Evolutionary conservation across 2,797 vertebrate species (phyloP), one percentile per base, ranked within the genome.

Genomic region (Amazona finschi): DNA sequence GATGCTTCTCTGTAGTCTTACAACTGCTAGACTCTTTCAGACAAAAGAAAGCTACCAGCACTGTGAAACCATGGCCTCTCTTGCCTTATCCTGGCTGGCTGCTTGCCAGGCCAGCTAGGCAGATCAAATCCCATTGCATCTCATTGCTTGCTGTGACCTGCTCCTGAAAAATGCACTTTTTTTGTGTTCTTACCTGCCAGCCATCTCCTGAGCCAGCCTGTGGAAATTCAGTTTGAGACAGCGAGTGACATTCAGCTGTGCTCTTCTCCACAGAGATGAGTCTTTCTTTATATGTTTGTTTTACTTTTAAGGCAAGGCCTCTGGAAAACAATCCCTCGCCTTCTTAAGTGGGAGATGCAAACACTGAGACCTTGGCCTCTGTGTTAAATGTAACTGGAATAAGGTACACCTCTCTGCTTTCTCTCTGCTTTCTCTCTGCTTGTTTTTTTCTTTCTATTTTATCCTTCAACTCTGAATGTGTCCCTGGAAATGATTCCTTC

Each of bases 401-500:
- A 70, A 41, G 17, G 36, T 78, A 65, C 52, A 66, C 69, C 30
- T 79, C 65, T 74, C 52, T 79, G 39, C 33, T 78, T 58, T 67
- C 43, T 78, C 53, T 86, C 16, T 30, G 64, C 12, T 27, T 90
- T 67, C 43, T 78, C 53, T 86, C 16, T 30, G 64, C 12, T 27
- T 90, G 31, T 62, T 81, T 71, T 79, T 79, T 90, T 27, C 55
- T 80, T 93, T 73, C 33, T 58, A 8, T 73, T 76, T 76, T 71
- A 73, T 31, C 78, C 52, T 89, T 90, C 49, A 46, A 70, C 53
- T 90, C 64, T 39, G 49, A 90, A 75, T 19, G 11, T 73, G 24
- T 74, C 53, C 81, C 79, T 93, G 85, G 86, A 90, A 80, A 53
- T 89, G 41, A 95, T 78, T 91, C 74, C 80, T 93, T 90, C 61